phyloP scores from a whole-genome alignment of 2,797 vertebrate genomes.

The Pelochelys cantorii region DNA sequence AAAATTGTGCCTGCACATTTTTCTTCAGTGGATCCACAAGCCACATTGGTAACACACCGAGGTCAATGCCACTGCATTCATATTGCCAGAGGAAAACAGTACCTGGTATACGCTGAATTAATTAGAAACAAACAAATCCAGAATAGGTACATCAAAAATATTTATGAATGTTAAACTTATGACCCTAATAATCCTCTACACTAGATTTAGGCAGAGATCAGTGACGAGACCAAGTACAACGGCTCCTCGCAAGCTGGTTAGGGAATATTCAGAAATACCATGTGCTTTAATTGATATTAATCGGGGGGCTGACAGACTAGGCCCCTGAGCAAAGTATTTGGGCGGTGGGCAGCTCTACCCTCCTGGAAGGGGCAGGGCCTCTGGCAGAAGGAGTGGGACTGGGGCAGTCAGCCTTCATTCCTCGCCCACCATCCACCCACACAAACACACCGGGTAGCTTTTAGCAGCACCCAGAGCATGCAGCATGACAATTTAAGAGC shows the following conservation, averaged over 20 bases:
- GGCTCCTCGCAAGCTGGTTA: not conserved
- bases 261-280: not conserved
- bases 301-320: not conserved
- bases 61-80: slow-evolving; percentile 11
- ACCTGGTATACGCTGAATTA: not conserved
- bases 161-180: slow-evolving; percentile 32
- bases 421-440: too few relatives aligned
- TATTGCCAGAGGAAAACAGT: not conserved
- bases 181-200: not conserved
- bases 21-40: slow-evolving; percentile 5
- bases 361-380: too few relatives aligned
- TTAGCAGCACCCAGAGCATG: too few relatives aligned
- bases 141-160: slow-evolving; percentile 39
- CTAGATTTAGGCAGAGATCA: not conserved
- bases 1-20: slow-evolving; percentile 1
- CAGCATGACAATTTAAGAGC: too few relatives aligned
- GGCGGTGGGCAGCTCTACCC: too few relatives aligned
- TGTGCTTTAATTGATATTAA: not conserved
- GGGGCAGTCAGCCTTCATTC: too few relatives aligned
- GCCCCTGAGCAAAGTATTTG: too few relatives aligned
- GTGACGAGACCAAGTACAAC: not conserved
- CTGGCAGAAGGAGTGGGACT: too few relatives aligned
- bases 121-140: slow-evolving; percentile 15
- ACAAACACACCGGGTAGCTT: too few relatives aligned
- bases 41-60: not conserved